Base-by-base conservation (phyloP, 2,888 invertebrate genomes). In the Agriopis leucophaearia region DNA sequence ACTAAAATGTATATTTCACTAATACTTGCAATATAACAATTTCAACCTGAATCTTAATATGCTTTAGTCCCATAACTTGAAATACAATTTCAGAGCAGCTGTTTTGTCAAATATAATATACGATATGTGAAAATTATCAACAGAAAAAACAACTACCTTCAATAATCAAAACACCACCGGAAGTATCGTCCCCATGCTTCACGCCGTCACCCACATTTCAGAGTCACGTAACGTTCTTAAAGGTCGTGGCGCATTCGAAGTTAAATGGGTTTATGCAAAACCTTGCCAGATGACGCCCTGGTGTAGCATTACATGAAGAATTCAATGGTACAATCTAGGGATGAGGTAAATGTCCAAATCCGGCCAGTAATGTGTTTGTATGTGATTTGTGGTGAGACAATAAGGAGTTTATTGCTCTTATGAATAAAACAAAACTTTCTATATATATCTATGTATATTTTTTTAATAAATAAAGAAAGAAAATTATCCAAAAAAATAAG, bases 241-340 rank as follows among this genome's bases (percentile, higher is more conserved):
- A 69, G 71, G 71, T 70, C 68, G 66, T 67, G 68, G 66, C 51
- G 69, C 67, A 66, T 69, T 73, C 27, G 64, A 69, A 74, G 70
- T 71, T 69, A 73, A 74, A 76, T 73, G 71, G 73, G 69, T 73
- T 76, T 76, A 76, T 74, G 74, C 71, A 73, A 72, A 74, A 67
- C 69, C 64, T 57, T 50, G 51, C 69, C 55, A 66, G 66, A 71
- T 72, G 70, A 71, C 54, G 66, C 69, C 72, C 72, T 45, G 51
- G 69, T 67, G 69, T 45, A 27, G 59, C 63, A 57, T 64, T 64
- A 66, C 70, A 66, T 70, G 61, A 70, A 70, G 66, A 66, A 70
- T 70, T 66, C 66, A 70, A 64, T 66, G 61, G 60, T 64, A 52
- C 52, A 67, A 18, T 38, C 40, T 54, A 54, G 62, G 44, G 63